Evolutionary conservation across 1,140 invertebrate genomes (phyloP).

Genomic region (Drosophila punjabiensis): DNA sequence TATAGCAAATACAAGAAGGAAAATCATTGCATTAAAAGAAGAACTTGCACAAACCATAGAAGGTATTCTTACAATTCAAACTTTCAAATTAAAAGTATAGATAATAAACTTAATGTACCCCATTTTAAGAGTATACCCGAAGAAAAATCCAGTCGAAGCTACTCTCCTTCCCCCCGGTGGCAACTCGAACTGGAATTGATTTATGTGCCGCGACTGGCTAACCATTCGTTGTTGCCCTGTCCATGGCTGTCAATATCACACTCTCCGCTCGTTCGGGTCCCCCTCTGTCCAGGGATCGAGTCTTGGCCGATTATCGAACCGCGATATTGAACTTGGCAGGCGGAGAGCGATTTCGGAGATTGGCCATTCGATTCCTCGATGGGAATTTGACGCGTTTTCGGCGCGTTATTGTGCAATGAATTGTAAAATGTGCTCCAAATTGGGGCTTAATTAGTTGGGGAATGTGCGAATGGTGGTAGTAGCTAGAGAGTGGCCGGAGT

Average conservation of each 20-base stretch:
- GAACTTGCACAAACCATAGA: not conserved
- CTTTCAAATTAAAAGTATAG: not conserved
- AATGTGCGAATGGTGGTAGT: slow-evolving; percentile 2
- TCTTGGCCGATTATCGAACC: slow-evolving; percentile 61
- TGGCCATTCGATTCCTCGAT: slow-evolving; percentile 28
- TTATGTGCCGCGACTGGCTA: slow-evolving; percentile 61
- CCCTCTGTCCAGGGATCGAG: slow-evolving; percentile 3
- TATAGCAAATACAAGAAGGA: not conserved
- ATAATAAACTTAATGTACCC: not conserved
- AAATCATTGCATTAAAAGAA: not conserved
- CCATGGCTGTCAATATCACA: slow-evolving; percentile 71
- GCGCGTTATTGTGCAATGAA: slow-evolving; percentile 74
- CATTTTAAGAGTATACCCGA: not conserved
- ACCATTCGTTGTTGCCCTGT: slow-evolving; percentile 56
- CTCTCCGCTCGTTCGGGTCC: not conserved
- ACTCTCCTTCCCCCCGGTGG: slow-evolving; percentile 19
- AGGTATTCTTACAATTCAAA: not conserved
- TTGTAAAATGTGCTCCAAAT: slow-evolving; percentile 75
- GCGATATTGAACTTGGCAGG: slow-evolving; percentile 74
- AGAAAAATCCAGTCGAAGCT: slow-evolving; percentile 28
- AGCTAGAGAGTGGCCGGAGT: slow-evolving; percentile 9
- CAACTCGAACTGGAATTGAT: slow-evolving; percentile 74
- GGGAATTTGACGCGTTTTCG: slow-evolving; percentile 44
- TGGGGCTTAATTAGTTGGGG: slow-evolving; percentile 72
- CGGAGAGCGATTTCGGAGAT: slow-evolving; percentile 32